Conservation (phyloP, 2,113 vertebrate species). For the Casuarius casuarius region DNA sequence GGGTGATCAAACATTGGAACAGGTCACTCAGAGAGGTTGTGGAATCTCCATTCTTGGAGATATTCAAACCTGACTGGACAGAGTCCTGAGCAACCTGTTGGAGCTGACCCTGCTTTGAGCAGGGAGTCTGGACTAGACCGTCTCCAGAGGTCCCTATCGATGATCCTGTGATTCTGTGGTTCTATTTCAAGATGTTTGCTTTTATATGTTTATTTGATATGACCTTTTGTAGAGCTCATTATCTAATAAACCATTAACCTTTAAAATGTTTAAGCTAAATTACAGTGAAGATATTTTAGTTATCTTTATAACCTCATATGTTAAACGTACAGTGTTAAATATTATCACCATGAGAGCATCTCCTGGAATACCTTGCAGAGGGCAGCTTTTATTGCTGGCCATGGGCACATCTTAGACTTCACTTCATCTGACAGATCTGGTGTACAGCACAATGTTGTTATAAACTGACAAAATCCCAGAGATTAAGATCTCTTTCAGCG, state of each 20-base stretch:
- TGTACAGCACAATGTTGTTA: neutral
- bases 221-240: neutral
- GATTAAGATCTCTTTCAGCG: neutral
- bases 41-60: neutral
- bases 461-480: neutral
- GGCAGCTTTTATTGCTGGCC: neutral
- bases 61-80: neutral
- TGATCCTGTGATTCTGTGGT: neutral
- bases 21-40: neutral
- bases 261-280: constrained; percentile 43
- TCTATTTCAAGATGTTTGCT: neutral
- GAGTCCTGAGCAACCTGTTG: accelerated
- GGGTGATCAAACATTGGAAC: neutral
- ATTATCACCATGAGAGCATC: neutral
- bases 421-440: neutral
- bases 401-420: neutral
- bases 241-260: constrained; percentile 24
- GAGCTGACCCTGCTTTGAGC: neutral
- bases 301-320: neutral
- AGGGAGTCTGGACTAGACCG: neutral
- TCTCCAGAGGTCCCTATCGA: neutral
- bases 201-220: neutral
- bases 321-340: neutral
- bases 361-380: neutral
- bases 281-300: neutral